Percentiles rank a stretch among this genome's conserved stretches.
These are phyloP conservation scores for Agonum fuliginosum DNA, from an alignment of 2,888 invertebrate genomes.

Conservation along the genomic window DNA sequence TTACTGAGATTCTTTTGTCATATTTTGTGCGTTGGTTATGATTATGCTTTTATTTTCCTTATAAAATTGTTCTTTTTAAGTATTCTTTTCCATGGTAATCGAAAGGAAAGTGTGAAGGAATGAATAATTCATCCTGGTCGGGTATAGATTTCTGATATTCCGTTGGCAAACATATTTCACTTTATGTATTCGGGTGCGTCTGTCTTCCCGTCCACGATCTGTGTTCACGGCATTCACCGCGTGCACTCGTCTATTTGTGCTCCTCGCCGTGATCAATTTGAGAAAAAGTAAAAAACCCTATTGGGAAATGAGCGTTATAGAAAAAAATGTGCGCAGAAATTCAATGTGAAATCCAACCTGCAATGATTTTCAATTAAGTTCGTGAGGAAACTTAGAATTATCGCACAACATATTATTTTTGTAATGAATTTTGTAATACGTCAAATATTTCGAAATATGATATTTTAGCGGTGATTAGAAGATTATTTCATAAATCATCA, in stretches of 20 bases:
- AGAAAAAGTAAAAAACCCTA: slow-evolving; percentile 47
- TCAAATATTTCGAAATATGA: too few relatives aligned
- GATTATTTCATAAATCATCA: too few relatives aligned
- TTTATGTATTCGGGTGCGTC: slow-evolving; percentile 43
- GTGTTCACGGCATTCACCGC: slow-evolving; percentile 3
- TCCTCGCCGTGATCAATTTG: slow-evolving; percentile 20
- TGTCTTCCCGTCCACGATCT: slow-evolving; percentile 10
- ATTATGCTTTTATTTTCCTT: neutral
- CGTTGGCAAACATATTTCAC: slow-evolving; percentile 39
- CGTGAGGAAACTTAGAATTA: slow-evolving; percentile 44
- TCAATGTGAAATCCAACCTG: slow-evolving; percentile 54
- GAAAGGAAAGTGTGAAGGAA: slow-evolving; percentile 5
- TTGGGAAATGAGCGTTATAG: slow-evolving; percentile 50
- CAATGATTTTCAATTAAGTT: slow-evolving; percentile 51
- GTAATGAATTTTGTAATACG: neutral
- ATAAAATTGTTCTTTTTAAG: slow-evolving; percentile 8
- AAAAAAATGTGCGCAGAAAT: slow-evolving; percentile 53
- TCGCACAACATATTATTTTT: neutral
- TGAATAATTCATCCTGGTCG: slow-evolving; percentile 25
- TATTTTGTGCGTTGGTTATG: too few relatives aligned
- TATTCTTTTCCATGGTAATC: slow-evolving; percentile 15
- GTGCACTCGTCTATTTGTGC: slow-evolving; percentile 39
- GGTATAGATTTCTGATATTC: slow-evolving; percentile 40
- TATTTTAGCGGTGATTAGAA: too few relatives aligned
- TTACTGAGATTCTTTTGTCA: too few relatives aligned